Conservation (phyloP, 2,888 invertebrate species). For the Pseudococcus longispinus region DNA sequence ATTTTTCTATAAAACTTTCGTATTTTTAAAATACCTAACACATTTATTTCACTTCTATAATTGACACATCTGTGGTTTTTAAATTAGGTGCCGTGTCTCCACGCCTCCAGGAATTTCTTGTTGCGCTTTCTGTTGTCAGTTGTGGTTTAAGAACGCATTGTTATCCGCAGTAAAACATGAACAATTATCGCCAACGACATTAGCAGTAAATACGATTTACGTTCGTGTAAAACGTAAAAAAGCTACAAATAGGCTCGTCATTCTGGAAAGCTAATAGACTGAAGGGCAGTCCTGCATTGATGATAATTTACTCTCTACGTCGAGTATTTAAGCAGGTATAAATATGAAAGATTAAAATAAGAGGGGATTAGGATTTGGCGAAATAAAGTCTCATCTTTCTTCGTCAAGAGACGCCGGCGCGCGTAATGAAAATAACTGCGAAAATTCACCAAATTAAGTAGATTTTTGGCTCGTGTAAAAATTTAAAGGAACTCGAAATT, state of each 20-base stretch:
- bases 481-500: neutral
- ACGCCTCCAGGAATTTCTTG: too few species aligned
- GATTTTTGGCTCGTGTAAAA: neutral
- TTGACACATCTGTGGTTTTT: too few species aligned
- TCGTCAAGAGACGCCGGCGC: neutral
- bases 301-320: constrained; percentile 18
- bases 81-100: too few species aligned
- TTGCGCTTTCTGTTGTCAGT: too few species aligned
- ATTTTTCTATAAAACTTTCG: too few species aligned
- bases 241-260: too few species aligned
- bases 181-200: neutral
- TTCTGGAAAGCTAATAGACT: neutral
- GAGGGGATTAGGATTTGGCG: neutral
- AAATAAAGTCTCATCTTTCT: constrained; percentile 23
- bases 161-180: neutral
- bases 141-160: neutral
- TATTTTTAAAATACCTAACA: too few species aligned
- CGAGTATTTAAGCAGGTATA: constrained; percentile 15
- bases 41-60: too few species aligned
- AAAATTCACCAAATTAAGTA: constrained; percentile 19
- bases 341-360: constrained; percentile 22
- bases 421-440: neutral
- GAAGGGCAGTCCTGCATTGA: neutral
- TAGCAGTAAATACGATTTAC: neutral
- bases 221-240: neutral